A percentile compares a stretch with the other conserved stretches of the same genome.
These are phyloP conservation scores for Branchinecta lindahli DNA, from an alignment of 1,140 invertebrate species.

Conservation along the genomic window DNA sequence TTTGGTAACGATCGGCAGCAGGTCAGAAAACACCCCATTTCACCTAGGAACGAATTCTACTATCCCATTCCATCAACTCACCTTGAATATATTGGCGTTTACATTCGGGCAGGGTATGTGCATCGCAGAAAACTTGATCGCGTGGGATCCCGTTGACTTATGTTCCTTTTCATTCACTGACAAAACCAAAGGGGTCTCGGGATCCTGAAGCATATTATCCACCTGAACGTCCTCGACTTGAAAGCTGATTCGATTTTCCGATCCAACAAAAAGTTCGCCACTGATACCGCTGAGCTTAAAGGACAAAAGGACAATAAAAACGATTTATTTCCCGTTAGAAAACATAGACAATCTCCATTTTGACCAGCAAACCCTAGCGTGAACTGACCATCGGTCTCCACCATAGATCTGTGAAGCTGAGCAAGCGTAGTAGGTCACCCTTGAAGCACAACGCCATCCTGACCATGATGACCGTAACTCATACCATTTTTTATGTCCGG, in stretches of 20 bases:
- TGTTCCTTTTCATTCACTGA: constrained; percentile 32
- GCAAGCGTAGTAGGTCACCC: too few species aligned
- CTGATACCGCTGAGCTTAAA: constrained; percentile 24
- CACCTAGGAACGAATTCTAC: too few species aligned
- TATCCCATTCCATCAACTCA: constrained; percentile 24
- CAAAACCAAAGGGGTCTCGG: constrained; percentile 26
- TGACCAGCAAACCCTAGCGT: too few species aligned
- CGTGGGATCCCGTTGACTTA: constrained; percentile 24
- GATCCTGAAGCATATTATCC: constrained; percentile 23
- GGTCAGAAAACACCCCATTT: too few species aligned
- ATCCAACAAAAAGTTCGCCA: constrained; percentile 31
- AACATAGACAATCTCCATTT: too few species aligned
- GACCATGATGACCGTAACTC: too few species aligned
- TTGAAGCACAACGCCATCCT: too few species aligned
- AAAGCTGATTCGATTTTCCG: constrained; percentile 29
- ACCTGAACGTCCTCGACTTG: constrained; percentile 35
- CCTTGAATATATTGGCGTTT: constrained; percentile 58
- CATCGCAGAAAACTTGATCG: constrained; percentile 47
- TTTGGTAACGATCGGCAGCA: too few species aligned
- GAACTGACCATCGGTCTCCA: too few species aligned
- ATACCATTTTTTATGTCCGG: too few species aligned
- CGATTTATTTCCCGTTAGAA: too few species aligned
- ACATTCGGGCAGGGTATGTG: constrained; percentile 46
- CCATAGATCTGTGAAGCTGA: too few species aligned
- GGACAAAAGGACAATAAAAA: background rate